Base-by-base conservation (phyloP, 2,113 vertebrate genomes). In the Neogobius melanostomus region DNA sequence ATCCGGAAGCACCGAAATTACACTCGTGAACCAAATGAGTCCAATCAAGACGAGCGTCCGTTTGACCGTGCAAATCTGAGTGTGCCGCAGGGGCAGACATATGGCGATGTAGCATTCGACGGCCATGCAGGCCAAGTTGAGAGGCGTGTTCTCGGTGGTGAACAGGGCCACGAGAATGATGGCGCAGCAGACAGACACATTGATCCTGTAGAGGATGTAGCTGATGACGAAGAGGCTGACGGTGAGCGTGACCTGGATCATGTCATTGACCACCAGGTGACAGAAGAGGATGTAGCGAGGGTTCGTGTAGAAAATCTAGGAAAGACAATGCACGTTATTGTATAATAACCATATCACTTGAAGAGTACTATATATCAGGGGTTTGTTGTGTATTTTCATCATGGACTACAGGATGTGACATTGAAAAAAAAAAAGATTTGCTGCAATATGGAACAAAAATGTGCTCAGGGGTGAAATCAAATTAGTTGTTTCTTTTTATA, bases 121-220 rank as follows among this genome's bases (percentile, higher is more conserved):
- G 0, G 89, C 91, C 92, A 93, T 92, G 60, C 89, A 86, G 0
- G 90, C 91, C 74, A 93, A 81, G 70, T 87, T 93, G 60, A 93
- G 74, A 4, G 91, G 90, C 0, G 87, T 91, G 80, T 86, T 91
- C 46, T 87, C 82, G 5, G 84, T 83, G 60, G 85, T 60, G 65
- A 84, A 64, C 8, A 86, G 51, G 1, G 86, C 60, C 0, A 86
- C 0, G 12, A 87, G 59, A n/a, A 7, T 36, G 0, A 89, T 45
- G 7, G 59, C 1, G 36, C 11, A 77, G 5, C 87, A 89, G n/a
- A 81, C 0, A 0, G 75, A 80, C 8, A 72, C 71, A 2, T 36
- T 71, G n/a, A 90, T 54, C 8, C 46, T 77, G 62, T 80, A 77
- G 60, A 87, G 1, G 63, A 44, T 66, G 80, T 90, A 90, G 72